These are phyloP conservation scores for Dinothrombium tinctorium DNA, from an alignment of 1,140 invertebrate species.

Conservation along the genomic window DNA sequence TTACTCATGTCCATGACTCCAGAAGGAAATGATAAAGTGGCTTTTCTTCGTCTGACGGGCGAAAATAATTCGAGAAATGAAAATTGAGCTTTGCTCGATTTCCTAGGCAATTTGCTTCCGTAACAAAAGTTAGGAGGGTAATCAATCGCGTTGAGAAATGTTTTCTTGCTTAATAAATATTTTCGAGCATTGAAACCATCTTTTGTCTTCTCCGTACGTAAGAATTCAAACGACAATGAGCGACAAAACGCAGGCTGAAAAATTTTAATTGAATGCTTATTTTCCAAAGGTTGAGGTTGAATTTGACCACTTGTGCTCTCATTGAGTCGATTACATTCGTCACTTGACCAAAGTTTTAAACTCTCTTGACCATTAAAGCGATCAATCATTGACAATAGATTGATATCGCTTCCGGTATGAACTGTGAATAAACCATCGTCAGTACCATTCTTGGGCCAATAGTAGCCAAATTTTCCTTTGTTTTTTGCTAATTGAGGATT, in stretches of 20 bases:
- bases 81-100: not conserved
- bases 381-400: slow-evolving; percentile 22
- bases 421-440: slow-evolving; percentile 26
- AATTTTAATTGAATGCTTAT: slow-evolving; percentile 5
- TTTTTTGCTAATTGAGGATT: slow-evolving; percentile 13
- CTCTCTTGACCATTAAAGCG: slow-evolving; percentile 32
- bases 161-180: slow-evolving; percentile 5
- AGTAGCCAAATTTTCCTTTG: slow-evolving; percentile 12
- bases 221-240: not conserved
- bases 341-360: slow-evolving; percentile 9
- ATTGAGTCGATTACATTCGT: slow-evolving; percentile 10
- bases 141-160: slow-evolving; percentile 3
- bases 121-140: slow-evolving; percentile 11
- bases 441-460: slow-evolving; percentile 21
- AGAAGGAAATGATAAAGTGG: slow-evolving; percentile 6
- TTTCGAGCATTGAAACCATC: not conserved
- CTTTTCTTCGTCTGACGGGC: too few relatives aligned
- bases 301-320: slow-evolving; percentile 10
- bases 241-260: slow-evolving; percentile 11
- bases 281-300: not conserved
- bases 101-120: slow-evolving; percentile 5
- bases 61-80: not conserved
- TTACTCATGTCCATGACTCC: slow-evolving; percentile 12
- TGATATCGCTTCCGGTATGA: slow-evolving; percentile 22
- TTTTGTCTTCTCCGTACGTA: not conserved